Evolutionary conservation across 2,797 vertebrate genomes (phyloP), one percentile per base, ranked within the genome.

Genomic region (Heterohyrax brucei): DNA sequence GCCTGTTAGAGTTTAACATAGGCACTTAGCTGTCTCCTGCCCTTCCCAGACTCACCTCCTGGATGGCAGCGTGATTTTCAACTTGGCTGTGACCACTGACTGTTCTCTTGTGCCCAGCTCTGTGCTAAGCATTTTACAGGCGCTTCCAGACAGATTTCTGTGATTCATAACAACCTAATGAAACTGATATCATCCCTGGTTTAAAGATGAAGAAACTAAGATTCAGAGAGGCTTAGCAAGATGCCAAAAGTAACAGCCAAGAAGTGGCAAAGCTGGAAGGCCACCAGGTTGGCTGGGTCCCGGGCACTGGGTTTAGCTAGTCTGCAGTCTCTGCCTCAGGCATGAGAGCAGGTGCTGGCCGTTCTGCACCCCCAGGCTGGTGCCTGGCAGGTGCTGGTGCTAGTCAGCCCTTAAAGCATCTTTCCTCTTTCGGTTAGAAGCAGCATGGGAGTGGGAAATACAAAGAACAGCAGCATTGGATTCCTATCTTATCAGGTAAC

Each of bases 401-500:
- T 10, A 0, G 19, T 0, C 19, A 9, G 24, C 5, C 8, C 28
- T 62, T 21, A 70, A 26, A 16, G 16, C 10, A 10, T 22, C 22
- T 30, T 91, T 97, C 95, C 82, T 92, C 64, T 97, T 97, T 95
- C 72, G n/a, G 82, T n/a, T 66, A 64, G 92, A 92, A 97, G 68
- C 92, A 96, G 97, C 85, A 87, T 83, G 81, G 4, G 93, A 85
- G 72, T 13, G 61, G 87, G 91, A 66, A 97, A 96, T 76, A 59
- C 84, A 93, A 95, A 86, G 86, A 70, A 96, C 92, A 93, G 77
- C 62, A 62, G 73, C 46, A 72, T 90, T 95, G 95, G 94, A 97
- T 97, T 97, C 85, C 91, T 24, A 6, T 94, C 92, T 95, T 97
- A 92, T 64, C 66, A 95, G 96, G 87, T 94, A 95, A 96, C 83